Base-by-base conservation (phyloP, 2,797 vertebrate genomes). In the Helicolenus hilgendorfi region DNA sequence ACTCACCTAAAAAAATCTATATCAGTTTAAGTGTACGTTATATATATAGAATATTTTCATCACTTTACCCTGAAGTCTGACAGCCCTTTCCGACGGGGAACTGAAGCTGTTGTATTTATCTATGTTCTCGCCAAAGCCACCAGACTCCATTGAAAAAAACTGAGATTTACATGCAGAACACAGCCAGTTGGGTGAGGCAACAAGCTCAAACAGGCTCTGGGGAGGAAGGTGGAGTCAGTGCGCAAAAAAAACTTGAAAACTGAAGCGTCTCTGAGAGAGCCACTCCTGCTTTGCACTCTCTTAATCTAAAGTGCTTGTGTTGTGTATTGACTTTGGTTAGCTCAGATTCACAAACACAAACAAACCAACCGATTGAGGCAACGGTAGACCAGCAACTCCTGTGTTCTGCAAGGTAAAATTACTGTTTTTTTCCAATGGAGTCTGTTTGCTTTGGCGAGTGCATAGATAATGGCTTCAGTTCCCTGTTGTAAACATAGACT, bases 251-350 rank as follows among this genome's bases (percentile, higher is more conserved):
- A 88, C 33, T 75, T 67, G 22, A 91, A 91, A 86, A 79, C 77
- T 53, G 45, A 77, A 80, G 80, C 15, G 53, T 86, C 81, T 92
- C 63, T 41, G 74, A 86, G 72, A 86, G 83, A 91, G 88, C 86
- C 81, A 75, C 85, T 91, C 83, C 35, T 69, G 84, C 27, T 88
- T 65, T 83, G 75, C 85, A 74, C 81, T 77, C 77, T 49, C 45
- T 18, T 0, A 0, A 49, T 49, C 45, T 49, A 49, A 49, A 49
- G 45, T 49, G 18, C 7, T 9, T 49, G 45, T 20, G 45, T 49
- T 49, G 45, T 49, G 45, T 49, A 20, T 49, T 49, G 45, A 49
- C 45, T 49, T 49, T 49, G 45, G 45, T 49, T 49, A 20, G 15
- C 18, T 49, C 18, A 20, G 45, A 49, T 49, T 49, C 45, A 49